phyloP scores from a whole-genome alignment of 2,888 invertebrate genomes.

The Panopea generosa region DNA sequence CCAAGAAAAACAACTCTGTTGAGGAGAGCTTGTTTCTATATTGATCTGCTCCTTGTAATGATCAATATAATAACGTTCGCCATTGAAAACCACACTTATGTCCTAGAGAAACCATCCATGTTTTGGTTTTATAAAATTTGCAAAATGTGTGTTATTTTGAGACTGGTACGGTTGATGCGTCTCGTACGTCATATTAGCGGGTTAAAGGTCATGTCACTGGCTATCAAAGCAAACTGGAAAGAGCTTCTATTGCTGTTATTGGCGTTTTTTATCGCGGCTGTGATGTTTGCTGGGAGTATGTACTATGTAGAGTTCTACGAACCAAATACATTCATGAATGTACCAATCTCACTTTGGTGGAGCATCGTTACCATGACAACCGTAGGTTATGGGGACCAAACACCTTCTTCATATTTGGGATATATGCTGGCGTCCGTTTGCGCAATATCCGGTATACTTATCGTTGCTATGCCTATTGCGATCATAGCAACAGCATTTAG shows the following conservation, averaged over 20 bases:
- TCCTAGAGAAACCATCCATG: neutral
- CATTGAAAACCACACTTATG: conserved; percentile 1
- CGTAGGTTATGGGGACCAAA: conserved; percentile 75
- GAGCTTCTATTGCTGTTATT: conserved; percentile 72
- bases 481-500: conserved; percentile 73
- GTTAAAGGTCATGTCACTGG: conserved; percentile 69
- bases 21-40: conserved; percentile 26
- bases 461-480: conserved; percentile 72
- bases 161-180: conserved; percentile 47
- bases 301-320: conserved; percentile 70
- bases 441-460: conserved; percentile 65
- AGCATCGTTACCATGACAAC: conserved; percentile 79
- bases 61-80: conserved; percentile 37
- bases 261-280: conserved; percentile 69
- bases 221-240: conserved; percentile 69
- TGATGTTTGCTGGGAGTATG: conserved; percentile 75
- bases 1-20: conserved; percentile 64
- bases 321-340: conserved; percentile 57
- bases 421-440: conserved; percentile 65
- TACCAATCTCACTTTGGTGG: conserved; percentile 77
- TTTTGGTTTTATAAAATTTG: conserved; percentile 26
- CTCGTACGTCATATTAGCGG: conserved; percentile 44
- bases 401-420: conserved; percentile 60
- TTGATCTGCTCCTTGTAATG: conserved; percentile 53
- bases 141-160: conserved; percentile 28